Conservation (phyloP, 2,797 vertebrate species). For the Petrocephalus schoutedeni region DNA sequence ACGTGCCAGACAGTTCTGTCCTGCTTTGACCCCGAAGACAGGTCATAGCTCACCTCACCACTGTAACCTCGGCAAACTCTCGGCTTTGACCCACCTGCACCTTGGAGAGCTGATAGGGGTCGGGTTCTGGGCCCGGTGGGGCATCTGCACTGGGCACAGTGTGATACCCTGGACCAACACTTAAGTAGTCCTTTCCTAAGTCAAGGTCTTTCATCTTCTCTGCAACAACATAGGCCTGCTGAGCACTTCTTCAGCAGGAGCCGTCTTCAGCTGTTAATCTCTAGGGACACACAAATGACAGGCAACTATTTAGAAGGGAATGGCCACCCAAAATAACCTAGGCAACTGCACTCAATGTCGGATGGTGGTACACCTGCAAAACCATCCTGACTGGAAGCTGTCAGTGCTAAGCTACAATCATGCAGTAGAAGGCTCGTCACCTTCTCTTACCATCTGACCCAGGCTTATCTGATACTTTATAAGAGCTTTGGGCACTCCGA, state of each 20-base stretch:
- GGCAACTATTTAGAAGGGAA: background rate
- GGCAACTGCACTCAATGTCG: background rate
- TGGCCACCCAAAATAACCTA: background rate
- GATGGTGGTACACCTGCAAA: background rate
- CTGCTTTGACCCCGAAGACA: background rate
- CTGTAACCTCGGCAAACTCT: background rate
- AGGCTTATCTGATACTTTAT: background rate
- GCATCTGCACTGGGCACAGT: slow-evolving; percentile 60
- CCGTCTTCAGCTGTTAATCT: slow-evolving; percentile 15
- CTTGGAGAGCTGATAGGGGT: slow-evolving; percentile 58
- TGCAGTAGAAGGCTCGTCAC: background rate
- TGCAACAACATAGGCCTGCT: slow-evolving; percentile 52
- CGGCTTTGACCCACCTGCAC: slow-evolving; percentile 54
- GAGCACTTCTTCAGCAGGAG: slow-evolving; percentile 30
- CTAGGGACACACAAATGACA: background rate
- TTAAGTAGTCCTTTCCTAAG: slow-evolving; percentile 76
- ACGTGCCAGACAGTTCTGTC: background rate
- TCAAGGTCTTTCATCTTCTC: slow-evolving; percentile 85
- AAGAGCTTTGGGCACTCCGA: background rate
- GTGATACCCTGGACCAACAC: slow-evolving; percentile 72
- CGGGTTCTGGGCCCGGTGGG: slow-evolving; percentile 53
- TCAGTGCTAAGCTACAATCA: background rate
- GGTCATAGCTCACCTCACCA: background rate
- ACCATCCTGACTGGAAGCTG: background rate
- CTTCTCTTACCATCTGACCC: background rate